These are phyloP conservation scores for Acanthis flammea DNA, from an alignment of 2,797 vertebrate species.

Conservation along the genomic window DNA sequence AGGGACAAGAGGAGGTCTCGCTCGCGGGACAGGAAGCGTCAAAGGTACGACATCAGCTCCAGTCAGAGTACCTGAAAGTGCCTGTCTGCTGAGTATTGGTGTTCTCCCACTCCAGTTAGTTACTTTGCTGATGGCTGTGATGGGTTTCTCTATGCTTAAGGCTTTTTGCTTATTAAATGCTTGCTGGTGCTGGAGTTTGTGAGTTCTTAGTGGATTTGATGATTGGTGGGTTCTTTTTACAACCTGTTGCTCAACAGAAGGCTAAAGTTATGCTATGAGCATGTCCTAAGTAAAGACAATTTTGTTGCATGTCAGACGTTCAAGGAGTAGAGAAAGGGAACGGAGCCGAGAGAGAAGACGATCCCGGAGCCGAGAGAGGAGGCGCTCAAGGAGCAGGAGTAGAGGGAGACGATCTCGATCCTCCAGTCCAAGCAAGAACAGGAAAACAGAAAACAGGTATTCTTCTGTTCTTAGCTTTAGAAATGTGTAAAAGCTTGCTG, in stretches of 20 bases:
- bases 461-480: not conserved
- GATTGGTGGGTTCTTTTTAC: not conserved
- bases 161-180: not conserved
- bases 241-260: not conserved
- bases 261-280: not conserved
- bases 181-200: not conserved
- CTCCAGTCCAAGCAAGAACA: slow-evolving; percentile 86
- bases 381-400: slow-evolving; percentile 82
- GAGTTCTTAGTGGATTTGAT: not conserved
- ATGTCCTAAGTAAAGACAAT: not conserved
- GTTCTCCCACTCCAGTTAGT: not conserved
- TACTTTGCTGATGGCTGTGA: not conserved
- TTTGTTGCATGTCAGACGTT: slow-evolving; percentile 77
- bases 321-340: slow-evolving; percentile 92
- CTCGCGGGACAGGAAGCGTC: slow-evolving; percentile 90
- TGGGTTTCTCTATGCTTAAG: not conserved
- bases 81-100: fast-evolving
- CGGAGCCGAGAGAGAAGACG: slow-evolving; percentile 90
- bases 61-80: fast-evolving
- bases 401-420: slow-evolving; percentile 87
- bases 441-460: slow-evolving; percentile 88
- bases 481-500: not conserved
- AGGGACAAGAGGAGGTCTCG: slow-evolving; percentile 90
- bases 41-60: slow-evolving; percentile 73
- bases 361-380: slow-evolving; percentile 81